Evolutionary conservation across 2,113 vertebrate genomes (phyloP).

Genomic region (Trochalopteron elliotii): DNA sequence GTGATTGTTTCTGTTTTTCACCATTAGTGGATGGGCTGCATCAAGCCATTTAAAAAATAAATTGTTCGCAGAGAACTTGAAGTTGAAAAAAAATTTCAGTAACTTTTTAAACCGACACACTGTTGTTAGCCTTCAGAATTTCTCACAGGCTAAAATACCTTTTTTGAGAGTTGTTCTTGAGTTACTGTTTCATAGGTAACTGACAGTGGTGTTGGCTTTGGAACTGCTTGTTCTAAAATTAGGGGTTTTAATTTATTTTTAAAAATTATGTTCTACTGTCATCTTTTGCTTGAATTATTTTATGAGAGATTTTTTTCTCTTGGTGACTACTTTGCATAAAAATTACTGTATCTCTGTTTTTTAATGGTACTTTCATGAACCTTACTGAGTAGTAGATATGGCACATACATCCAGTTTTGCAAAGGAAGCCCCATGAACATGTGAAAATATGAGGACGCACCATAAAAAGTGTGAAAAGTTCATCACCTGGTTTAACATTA

Average conservation of each 20-base stretch:
- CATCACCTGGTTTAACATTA: neutral
- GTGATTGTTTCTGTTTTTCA: neutral
- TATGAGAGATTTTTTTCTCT: neutral
- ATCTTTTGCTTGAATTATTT: neutral
- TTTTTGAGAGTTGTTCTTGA: neutral
- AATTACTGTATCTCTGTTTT: neutral
- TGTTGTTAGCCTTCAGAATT: neutral
- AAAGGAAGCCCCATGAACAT: neutral
- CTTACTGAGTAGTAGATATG: neutral
- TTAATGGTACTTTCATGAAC: neutral
- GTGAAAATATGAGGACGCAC: neutral
- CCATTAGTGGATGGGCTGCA: neutral
- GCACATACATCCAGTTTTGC: neutral
- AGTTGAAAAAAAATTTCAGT: neutral
- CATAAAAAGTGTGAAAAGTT: neutral
- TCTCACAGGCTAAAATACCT: neutral
- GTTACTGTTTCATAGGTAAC: neutral
- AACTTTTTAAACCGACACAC: neutral
- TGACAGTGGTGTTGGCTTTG: neutral
- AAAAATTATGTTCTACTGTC: neutral
- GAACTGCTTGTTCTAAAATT: neutral
- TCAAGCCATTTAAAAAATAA: neutral
- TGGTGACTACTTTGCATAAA: neutral
- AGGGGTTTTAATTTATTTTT: neutral
- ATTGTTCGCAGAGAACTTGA: neutral